Evolutionary conservation across 2,888 invertebrate genomes (phyloP), one percentile per base, ranked within the genome.

Genomic region (Perizoma affinitatum): DNA sequence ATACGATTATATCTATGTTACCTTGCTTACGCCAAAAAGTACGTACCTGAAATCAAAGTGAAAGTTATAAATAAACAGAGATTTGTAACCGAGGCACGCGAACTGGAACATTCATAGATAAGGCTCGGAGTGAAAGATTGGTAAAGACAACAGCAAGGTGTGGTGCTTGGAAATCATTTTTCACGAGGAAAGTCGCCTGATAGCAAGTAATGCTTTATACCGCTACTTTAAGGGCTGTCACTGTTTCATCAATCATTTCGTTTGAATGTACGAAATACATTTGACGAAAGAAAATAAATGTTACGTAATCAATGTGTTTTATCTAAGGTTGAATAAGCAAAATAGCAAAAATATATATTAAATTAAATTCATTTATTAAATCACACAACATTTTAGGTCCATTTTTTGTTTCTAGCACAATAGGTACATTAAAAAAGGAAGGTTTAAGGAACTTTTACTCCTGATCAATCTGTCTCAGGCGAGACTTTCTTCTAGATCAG

Each of bases 91-190:
- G 74, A 80, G 73, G 74, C 88, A 88, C 87, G 87, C 88, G 77
- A 87, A 75, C 83, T 78, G 80, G 72, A 82, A 83, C 82, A 79
- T 83, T 62, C 59, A 58, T 82, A 83, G 84, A 87, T 90, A 87
- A 80, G 83, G 73, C 82, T 84, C 82, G 77, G 82, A 87, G 81
- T 84, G 81, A 87, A 87, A 83, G 86, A 88, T 87, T 65, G 79
- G 84, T 79, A 76, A 78, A 84, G 83, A 84, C 79, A 83, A 80
- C 77, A 73, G 71, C 75, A 81, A 87, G 90, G 90, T 88, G 90
- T 86, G 90, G 91, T 22, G 22, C 22, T 90, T 72, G 80, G 81
- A 86, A 88, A 88, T 90, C 86, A 91, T 92, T 91, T 91, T 91
- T 90, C 89, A 90, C 85, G 72, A 82, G 78, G 79, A 81, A 72